These are phyloP conservation scores for Borostomias antarcticus DNA, from an alignment of 2,797 vertebrate genomes.

Conservation along the genomic window DNA sequence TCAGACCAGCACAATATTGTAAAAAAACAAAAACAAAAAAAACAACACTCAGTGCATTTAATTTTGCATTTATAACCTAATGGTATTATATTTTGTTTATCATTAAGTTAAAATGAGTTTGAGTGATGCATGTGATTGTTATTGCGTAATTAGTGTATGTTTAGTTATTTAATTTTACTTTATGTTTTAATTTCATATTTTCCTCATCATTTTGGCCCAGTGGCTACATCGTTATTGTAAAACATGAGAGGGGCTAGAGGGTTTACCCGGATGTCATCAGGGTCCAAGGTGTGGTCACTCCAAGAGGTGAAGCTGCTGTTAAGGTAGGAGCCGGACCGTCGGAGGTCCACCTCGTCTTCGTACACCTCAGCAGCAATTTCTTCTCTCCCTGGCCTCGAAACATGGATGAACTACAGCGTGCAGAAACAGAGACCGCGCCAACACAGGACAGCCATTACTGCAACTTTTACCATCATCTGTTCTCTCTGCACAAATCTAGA, in stretches of 20 bases:
- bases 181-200: constrained; percentile 41
- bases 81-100: constrained; percentile 33
- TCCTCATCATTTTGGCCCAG: constrained; percentile 26
- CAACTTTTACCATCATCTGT: neutral
- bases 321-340: constrained; percentile 84
- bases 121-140: constrained; percentile 18
- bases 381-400: constrained; percentile 79
- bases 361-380: constrained; percentile 94
- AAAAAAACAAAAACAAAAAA: too few relatives aligned
- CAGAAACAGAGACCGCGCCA: constrained; percentile 20
- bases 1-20: too few relatives aligned
- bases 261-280: constrained; percentile 94
- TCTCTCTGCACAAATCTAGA: neutral
- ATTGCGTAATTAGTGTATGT: constrained; percentile 33
- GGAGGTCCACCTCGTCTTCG: constrained; percentile 91
- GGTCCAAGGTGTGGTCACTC: constrained; percentile 91
- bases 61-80: constrained; percentile 40
- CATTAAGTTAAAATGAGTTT: constrained; percentile 36
- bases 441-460: neutral
- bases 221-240: constrained; percentile 38
- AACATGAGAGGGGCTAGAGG: constrained; percentile 28
- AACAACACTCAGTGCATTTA: constrained; percentile 22
- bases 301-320: constrained; percentile 92
- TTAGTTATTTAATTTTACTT: constrained; percentile 34
- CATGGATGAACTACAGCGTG: constrained; percentile 79